Conservation (phyloP, 2,113 vertebrate species). For the Campylomormyrus numenius region DNA sequence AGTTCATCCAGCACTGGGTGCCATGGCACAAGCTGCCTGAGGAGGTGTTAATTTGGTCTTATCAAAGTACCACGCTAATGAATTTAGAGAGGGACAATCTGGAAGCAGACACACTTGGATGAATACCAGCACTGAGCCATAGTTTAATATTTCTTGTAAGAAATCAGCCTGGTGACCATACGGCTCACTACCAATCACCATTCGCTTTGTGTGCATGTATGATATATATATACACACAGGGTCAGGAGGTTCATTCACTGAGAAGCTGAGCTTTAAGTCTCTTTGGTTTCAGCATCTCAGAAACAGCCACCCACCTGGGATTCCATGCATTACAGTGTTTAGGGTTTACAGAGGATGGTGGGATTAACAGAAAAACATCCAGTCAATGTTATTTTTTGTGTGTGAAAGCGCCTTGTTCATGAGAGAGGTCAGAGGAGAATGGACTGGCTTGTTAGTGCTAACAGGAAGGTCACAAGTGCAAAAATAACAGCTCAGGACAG, state of each 20-base stretch:
- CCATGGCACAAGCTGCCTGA: constrained; percentile 45
- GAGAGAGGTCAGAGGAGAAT: not conserved
- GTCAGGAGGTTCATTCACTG: not conserved
- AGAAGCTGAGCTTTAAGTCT: not conserved
- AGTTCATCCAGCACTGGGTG: constrained; percentile 37
- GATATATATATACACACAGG: not conserved
- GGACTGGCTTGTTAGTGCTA: not conserved
- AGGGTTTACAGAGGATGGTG: not conserved
- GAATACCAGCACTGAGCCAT: not conserved
- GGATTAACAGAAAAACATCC: not conserved
- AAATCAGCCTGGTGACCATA: not conserved
- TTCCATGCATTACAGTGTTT: not conserved
- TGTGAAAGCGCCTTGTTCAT: not conserved
- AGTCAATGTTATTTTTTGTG: not conserved
- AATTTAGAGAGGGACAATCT: constrained; percentile 5
- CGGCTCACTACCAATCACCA: not conserved
- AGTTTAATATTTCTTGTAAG: not conserved
- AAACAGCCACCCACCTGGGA: not conserved
- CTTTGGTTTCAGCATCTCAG: not conserved
- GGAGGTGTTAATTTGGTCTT: constrained; percentile 35
- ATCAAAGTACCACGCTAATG: constrained; percentile 13
- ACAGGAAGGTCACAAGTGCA: not conserved
- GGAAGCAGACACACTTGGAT: not conserved
- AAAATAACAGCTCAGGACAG: not conserved
- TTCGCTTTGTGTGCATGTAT: not conserved